A percentile compares a stretch with the other conserved stretches of the same genome.
Evolutionary conservation across 2,113 vertebrate genomes (phyloP).

Genomic region (Cisticola juncidis): DNA sequence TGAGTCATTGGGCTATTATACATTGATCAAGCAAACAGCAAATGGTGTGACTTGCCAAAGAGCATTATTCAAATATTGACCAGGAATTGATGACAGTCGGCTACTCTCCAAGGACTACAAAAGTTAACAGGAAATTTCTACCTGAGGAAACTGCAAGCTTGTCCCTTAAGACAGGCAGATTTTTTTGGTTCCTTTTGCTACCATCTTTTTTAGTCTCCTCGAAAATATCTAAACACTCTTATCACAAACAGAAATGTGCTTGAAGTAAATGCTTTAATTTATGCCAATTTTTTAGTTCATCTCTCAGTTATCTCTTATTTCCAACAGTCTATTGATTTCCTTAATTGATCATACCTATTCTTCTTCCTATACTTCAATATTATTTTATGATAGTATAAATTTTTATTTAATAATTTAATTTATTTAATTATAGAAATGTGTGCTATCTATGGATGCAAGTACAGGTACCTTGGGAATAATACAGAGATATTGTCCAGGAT

Average conservation of each 20-base stretch:
- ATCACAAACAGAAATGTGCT: background rate
- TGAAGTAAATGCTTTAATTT: background rate
- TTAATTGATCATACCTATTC: background rate
- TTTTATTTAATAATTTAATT: background rate
- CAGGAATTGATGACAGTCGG: constrained; percentile 34
- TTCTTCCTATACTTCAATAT: background rate
- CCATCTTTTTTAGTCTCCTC: background rate
- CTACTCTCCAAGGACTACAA: constrained; percentile 14
- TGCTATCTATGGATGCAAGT: background rate
- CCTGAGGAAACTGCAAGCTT: background rate
- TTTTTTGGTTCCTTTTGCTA: background rate
- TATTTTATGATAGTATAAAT: background rate
- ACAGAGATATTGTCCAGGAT: background rate
- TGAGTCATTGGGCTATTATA: constrained; percentile 64
- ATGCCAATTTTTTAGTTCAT: background rate
- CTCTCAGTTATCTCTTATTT: background rate
- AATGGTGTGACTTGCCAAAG: constrained; percentile 48
- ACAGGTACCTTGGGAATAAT: background rate
- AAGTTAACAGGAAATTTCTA: constrained; percentile 49
- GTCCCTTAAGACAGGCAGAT: background rate
- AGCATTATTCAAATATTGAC: constrained; percentile 66
- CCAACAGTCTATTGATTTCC: background rate
- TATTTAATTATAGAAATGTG: background rate
- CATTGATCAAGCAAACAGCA: constrained; percentile 68
- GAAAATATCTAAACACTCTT: background rate